phyloP scores from a whole-genome alignment of 1,140 invertebrate species.

The Sitobion miscanthi region DNA sequence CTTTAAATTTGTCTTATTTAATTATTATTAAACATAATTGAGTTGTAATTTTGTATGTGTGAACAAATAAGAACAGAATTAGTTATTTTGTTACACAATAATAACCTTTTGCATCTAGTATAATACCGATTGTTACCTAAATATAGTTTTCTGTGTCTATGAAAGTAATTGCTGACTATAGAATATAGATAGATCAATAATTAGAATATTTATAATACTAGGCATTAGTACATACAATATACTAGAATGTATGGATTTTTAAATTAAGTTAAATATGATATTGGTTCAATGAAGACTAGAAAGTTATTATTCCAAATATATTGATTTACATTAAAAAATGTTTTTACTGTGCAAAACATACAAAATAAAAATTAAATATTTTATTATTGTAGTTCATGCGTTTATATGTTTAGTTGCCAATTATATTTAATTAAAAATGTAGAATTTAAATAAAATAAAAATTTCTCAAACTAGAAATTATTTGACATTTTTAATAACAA shows the following conservation, averaged over 20 bases:
- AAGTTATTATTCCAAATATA: background rate
- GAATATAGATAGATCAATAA: background rate
- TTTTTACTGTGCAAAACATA: background rate
- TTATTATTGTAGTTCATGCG: background rate
- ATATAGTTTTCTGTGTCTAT: background rate
- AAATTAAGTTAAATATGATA: background rate
- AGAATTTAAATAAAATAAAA: too few species aligned
- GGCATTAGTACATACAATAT: background rate
- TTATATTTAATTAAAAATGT: too few species aligned
- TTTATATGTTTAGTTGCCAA: background rate
- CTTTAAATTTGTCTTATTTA: background rate
- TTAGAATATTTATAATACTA: background rate
- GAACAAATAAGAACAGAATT: background rate
- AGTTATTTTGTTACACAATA: background rate
- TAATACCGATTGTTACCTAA: background rate
- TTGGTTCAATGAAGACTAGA: background rate
- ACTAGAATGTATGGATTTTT: background rate
- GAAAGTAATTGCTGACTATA: background rate
- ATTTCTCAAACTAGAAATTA: too few species aligned
- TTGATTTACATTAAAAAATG: background rate
- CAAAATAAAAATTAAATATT: background rate
- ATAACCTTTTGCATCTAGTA: background rate
- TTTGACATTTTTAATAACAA: too few species aligned
- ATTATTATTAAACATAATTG: background rate
- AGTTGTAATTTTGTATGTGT: background rate